These are phyloP conservation scores for Drosophila athabasca DNA, from an alignment of 1,140 invertebrate species.

Conservation along the genomic window DNA sequence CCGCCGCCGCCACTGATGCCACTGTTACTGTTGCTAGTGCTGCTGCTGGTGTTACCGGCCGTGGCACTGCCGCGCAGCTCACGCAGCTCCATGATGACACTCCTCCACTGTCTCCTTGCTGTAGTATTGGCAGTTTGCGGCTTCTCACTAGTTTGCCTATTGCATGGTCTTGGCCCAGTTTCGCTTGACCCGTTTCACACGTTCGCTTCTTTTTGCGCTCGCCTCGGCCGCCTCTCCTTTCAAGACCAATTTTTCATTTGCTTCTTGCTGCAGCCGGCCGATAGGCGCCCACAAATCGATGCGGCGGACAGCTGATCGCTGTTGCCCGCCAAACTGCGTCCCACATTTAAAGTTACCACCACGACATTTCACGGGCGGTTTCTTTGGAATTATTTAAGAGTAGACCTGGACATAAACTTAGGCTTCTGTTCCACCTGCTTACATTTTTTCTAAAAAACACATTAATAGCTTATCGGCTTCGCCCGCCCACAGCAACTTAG, in stretches of 20 bases:
- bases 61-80: conserved; percentile 45
- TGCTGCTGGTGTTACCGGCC: background rate
- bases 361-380: no score
- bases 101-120: conserved; percentile 8
- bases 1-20: conserved; percentile 2
- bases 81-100: conserved; percentile 58
- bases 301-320: no score
- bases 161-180: conserved; percentile 41
- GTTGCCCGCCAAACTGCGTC: no score
- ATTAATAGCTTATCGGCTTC: no score
- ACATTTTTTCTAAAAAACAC: no score
- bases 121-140: background rate
- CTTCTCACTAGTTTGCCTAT: conserved; percentile 3
- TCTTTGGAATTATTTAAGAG: no score
- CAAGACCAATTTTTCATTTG: conserved; percentile 3
- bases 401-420: no score
- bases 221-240: background rate
- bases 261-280: conserved; percentile 44
- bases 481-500: no score
- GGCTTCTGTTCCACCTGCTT: no score
- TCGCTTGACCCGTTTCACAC: conserved; percentile 14
- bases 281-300: conserved; percentile 45
- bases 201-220: conserved; percentile 27
- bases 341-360: no score
- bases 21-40: background rate